phyloP scores from a whole-genome alignment of 2,888 invertebrate species.

The Parnassius glacialis region DNA sequence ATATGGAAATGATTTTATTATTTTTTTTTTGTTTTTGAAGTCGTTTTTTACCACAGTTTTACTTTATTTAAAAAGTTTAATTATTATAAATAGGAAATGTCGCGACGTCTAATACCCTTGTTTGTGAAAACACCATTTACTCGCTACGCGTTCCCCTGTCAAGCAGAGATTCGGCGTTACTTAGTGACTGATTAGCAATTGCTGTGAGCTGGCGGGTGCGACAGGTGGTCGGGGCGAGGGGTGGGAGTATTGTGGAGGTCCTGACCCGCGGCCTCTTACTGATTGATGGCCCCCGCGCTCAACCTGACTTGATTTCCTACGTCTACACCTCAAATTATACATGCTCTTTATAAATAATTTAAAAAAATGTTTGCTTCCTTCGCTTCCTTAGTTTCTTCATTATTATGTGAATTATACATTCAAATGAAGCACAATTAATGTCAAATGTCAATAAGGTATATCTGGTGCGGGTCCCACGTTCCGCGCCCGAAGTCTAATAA shows the following conservation, averaged over 20 bases:
- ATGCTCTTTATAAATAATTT: not conserved
- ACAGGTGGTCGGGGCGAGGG: slow-evolving; percentile 78
- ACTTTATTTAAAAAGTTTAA: slow-evolving; percentile 5
- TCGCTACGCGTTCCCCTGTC: slow-evolving; percentile 48
- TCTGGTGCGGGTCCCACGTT: slow-evolving; percentile 63
- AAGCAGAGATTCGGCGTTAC: slow-evolving; percentile 73
- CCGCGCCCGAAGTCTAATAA: slow-evolving; percentile 66
- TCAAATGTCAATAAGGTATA: slow-evolving; percentile 60
- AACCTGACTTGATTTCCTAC: slow-evolving; percentile 51
- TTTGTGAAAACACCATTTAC: not conserved
- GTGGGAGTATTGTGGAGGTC: slow-evolving; percentile 44
- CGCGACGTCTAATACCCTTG: not conserved
- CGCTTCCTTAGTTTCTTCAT: not conserved
- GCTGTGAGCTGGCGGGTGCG: slow-evolving; percentile 61
- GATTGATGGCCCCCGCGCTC: slow-evolving; percentile 62
- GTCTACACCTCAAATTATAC: slow-evolving; percentile 42
- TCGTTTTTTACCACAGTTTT: too few species aligned
- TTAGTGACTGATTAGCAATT: slow-evolving; percentile 80
- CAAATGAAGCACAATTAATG: slow-evolving; percentile 43
- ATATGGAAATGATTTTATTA: slow-evolving; percentile 45
- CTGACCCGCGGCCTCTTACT: slow-evolving; percentile 64
- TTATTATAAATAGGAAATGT: not conserved
- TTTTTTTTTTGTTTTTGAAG: too few species aligned
- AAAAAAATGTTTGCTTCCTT: too few species aligned
- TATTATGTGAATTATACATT: slow-evolving; percentile 5